Percentiles rank a stretch among this genome's conserved stretches.
Conservation (phyloP, 2,113 vertebrate species). For the Rhodinocichla rosea region DNA sequence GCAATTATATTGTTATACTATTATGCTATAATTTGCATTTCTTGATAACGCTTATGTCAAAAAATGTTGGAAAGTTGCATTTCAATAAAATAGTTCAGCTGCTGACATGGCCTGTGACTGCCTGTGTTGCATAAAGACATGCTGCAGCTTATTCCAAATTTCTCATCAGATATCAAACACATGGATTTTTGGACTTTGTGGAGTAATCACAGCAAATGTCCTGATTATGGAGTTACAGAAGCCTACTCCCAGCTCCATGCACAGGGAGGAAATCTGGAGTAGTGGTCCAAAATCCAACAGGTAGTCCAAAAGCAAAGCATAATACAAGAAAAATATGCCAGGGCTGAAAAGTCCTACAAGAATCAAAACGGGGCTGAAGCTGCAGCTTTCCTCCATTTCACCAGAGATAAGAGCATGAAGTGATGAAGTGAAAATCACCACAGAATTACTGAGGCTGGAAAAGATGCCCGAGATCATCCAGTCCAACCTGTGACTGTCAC, state of each 20-base stretch:
- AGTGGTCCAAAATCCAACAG: background rate
- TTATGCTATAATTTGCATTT: background rate
- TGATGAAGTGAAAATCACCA: background rate
- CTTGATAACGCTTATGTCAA: constrained; percentile 6
- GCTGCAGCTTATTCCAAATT: background rate
- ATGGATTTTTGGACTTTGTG: background rate
- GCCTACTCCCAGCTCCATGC: background rate
- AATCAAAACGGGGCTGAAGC: background rate
- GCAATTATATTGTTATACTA: background rate
- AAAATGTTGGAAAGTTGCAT: constrained; percentile 24
- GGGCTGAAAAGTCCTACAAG: background rate
- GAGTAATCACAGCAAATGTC: background rate
- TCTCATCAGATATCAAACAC: background rate
- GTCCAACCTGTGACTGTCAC: background rate
- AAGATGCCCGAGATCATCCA: background rate
- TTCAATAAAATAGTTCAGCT: constrained; percentile 13
- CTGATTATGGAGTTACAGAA: background rate
- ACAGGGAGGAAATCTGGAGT: background rate
- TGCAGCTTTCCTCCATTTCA: background rate
- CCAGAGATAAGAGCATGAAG: background rate
- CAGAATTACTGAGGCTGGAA: background rate
- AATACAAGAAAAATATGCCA: background rate
- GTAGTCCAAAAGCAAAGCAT: background rate
- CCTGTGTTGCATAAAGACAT: background rate
- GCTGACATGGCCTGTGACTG: background rate